Conservation (phyloP, 1,140 invertebrate species). For the Drosophila sucinea region DNA sequence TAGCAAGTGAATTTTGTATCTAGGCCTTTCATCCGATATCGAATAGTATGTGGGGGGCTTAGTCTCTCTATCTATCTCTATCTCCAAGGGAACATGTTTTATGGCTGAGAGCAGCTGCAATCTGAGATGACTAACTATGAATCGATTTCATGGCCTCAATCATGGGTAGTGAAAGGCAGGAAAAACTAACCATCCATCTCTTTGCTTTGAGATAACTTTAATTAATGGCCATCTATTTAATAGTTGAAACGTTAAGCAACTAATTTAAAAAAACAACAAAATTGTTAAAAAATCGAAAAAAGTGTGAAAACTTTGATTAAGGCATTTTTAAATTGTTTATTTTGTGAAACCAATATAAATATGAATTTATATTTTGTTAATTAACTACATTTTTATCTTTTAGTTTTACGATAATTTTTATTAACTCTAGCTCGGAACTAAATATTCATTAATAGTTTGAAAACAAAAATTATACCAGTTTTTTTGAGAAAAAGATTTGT, state of each 20-base stretch:
- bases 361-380: no score
- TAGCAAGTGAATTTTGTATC: constrained; percentile 22
- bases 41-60: neutral
- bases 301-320: no score
- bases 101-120: constrained; percentile 32
- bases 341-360: no score
- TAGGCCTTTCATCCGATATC: constrained; percentile 33
- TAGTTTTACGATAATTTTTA: no score
- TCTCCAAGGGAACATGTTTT: constrained; percentile 31
- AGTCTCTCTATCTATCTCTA: constrained; percentile 1
- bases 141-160: neutral
- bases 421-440: no score
- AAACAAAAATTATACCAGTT: no score
- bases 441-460: no score
- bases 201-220: neutral
- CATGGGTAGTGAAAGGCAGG: neutral
- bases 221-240: neutral
- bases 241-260: neutral
- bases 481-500: no score
- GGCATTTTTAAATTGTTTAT: no score
- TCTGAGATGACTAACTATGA: constrained; percentile 9
- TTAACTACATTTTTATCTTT: no score
- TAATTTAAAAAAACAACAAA: no score
- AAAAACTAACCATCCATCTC: neutral
- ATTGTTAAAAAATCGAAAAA: no score